Evolutionary conservation across 2,888 invertebrate species (phyloP), one percentile per base, ranked within the genome.

Genomic region (Torymus aiolomorphi): DNA sequence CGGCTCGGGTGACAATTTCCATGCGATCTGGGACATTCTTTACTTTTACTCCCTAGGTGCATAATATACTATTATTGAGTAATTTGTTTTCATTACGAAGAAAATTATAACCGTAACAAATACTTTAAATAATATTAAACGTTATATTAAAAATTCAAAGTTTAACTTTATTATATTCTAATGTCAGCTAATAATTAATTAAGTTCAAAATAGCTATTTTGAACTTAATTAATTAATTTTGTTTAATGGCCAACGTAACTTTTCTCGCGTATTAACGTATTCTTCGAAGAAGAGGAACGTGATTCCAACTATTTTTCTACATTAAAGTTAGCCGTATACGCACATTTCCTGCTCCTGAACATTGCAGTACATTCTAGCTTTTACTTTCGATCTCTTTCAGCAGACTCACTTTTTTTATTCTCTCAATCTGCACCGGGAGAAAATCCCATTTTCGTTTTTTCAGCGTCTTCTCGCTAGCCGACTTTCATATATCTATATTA

Each of bases 381-480:
- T 31, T 18, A 70, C 31, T 51, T 42, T 13, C n/a, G 18, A 54
- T 65, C 2, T 31, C 24, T 52, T 1, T 20, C 65, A 24, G 54
- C 63, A 3, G 5, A 31, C 20, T 62, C 56, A 5, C 54, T 72
- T 63, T 54, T 62, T 59, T 72, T 63, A 31, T 2, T 31, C 54
- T 52, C 42, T 59, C 14, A 14, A 14, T 13, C 51, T 16, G 24
- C 16, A n/a, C 4, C 52, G 14, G 18, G 51, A 61, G 72, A 76
- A 83, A 83, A 83, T 80, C 79, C 82, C 73, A 82, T 83, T 83
- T 83, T 78, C 82, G 70, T 80, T 83, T 83, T 78, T 83, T 80
- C 69, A 80, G 78, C 51, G 59, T 69, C 65, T 75, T 71, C 56
- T 62, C 62, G 16, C 11, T 42, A 59, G 52, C 24, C 24, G n/a